Conservation (phyloP, 2,113 vertebrate genomes). For the Rutilus rutilus region DNA sequence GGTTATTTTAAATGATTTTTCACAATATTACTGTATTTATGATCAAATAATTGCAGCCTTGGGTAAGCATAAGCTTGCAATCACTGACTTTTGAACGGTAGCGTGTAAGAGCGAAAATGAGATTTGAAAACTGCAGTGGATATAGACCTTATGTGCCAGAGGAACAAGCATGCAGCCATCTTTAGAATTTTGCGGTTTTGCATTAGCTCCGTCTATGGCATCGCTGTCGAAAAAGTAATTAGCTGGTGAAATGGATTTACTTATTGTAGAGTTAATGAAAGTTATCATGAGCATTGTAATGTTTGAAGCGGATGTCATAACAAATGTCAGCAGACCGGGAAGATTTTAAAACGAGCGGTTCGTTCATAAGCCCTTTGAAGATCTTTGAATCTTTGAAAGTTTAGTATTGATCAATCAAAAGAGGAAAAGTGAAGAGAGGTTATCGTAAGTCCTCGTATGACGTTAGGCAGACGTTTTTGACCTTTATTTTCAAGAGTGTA, state of each 20-base stretch:
- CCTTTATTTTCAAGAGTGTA: constrained; percentile 4
- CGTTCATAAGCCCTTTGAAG: no score
- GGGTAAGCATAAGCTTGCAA: not conserved
- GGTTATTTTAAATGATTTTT: not conserved
- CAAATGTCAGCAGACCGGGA: no score
- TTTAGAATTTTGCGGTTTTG: no score
- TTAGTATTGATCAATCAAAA: not conserved
- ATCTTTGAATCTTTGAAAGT: not conserved
- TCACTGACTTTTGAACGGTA: not conserved
- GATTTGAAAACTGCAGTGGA: not conserved
- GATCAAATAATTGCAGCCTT: not conserved
- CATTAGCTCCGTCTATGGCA: no score
- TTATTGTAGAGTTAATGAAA: no score
- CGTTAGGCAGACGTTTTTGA: not conserved
- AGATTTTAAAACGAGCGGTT: no score
- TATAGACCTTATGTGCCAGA: no score
- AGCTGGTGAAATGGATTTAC: no score
- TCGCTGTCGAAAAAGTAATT: no score
- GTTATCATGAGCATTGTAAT: no score
- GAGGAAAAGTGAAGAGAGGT: not conserved
- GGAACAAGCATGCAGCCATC: no score
- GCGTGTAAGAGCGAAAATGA: not conserved
- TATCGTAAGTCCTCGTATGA: not conserved
- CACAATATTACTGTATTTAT: not conserved
- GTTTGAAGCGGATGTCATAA: no score